phyloP scores from a whole-genome alignment of 2,797 vertebrate species.

The Miichthys miiuy region DNA sequence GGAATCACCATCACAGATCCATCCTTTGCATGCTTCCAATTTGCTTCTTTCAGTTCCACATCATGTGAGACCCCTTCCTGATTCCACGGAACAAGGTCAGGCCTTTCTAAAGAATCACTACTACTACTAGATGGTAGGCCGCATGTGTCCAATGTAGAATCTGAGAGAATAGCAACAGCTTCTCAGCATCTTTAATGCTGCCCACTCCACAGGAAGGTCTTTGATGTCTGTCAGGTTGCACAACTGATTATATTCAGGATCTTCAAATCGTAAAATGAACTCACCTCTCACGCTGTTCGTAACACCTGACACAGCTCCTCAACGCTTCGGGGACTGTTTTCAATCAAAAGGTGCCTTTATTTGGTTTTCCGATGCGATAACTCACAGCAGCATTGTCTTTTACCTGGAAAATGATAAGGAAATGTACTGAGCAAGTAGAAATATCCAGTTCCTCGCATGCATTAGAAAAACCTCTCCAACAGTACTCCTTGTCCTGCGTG shows the following conservation, averaged over 20 bases:
- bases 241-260: constrained; percentile 31
- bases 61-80: constrained; percentile 5
- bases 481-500: no score
- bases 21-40: constrained; percentile 1
- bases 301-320: constrained; percentile 22
- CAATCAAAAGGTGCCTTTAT: constrained; percentile 13
- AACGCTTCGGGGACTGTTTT: background rate
- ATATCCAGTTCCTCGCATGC: no score
- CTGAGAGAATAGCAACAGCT: background rate
- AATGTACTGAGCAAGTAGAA: no score
- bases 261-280: constrained; percentile 29
- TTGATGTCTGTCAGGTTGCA: constrained; percentile 2
- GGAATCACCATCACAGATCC: constrained; percentile 17
- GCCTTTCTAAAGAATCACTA: constrained; percentile 31
- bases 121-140: background rate
- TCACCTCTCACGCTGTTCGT: background rate
- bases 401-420: background rate
- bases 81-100: constrained; percentile 16
- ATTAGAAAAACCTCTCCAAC: no score
- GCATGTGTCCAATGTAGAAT: constrained; percentile 24
- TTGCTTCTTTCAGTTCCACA: constrained; percentile 24
- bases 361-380: background rate
- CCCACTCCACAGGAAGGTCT: background rate
- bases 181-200: constrained; percentile 18
- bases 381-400: constrained; percentile 15